Evolutionary conservation across 2,888 invertebrate genomes (phyloP), one percentile per base, ranked within the genome.

Genomic region (Eustalomyia histrio): DNA sequence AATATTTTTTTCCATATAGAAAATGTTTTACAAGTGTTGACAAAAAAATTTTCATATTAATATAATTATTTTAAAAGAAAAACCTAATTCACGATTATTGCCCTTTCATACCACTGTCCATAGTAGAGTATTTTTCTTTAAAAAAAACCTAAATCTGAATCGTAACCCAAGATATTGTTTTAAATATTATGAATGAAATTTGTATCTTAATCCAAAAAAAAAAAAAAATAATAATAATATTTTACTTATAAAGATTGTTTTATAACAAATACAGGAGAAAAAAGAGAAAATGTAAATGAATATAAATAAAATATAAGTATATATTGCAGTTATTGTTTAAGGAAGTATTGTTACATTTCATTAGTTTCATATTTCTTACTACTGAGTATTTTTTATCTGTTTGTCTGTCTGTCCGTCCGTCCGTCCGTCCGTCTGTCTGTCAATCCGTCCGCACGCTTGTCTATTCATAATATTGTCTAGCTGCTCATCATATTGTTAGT

Each of bases 301-400:
- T 65, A 18, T 10, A n/a, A 17, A 18, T 17, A 35, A 35, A 35
- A 65, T 47, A 14, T 47, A 14, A 47, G 43, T 47, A 53, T 55
- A 43, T 55, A 21, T 35, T 21, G 63, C 63, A 14, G 9, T 65
- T 55, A 16, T 55, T 33, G 43, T 64, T 79, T 39, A 52, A 79
- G 68, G 68, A 73, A 79, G 73, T 78, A 55, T 53, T 43, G n/a
- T 72, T 63, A 35, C 43, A 60, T 78, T 55, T 78, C 55, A 72
- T 61, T 58, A 64, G 69, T 69, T 74, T 74, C 74, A 65, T 43
- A 74, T 74, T 74, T 69, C 69, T 35, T 60, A 47, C 57, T 39
- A 33, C 33, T 33, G 7, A 8, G 57, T 17, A 5, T 12, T 16
- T 16, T 57, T 16, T 29, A 57, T 55, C 21, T 55, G 57, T 9